Evolutionary conservation across 2,797 vertebrate genomes (phyloP), one percentile per base, ranked within the genome.

Genomic region (Amphiprion clarkii): DNA sequence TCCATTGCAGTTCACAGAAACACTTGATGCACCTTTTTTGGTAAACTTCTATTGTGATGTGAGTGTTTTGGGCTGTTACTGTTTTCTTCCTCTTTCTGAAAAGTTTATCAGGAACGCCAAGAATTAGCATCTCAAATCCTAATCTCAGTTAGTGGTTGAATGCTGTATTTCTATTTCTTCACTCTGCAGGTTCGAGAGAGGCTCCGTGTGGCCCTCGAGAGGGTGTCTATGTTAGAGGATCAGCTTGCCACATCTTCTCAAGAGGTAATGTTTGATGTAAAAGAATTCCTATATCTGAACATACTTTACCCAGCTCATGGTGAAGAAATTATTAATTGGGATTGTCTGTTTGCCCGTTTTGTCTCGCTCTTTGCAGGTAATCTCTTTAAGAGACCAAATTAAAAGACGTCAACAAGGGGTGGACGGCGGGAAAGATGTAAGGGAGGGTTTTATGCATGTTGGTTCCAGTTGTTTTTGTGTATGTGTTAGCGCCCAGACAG

Each of bases 191-290:
- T 98, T 21, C 93, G 97, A 78, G 97, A 98, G 90, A 89, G 97
- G 74, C 93, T 97, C 65, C 95, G 96, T 9, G 97, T 97, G 87
- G 96, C 97, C 1, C 92, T 98, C 10, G 97, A 98, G 89, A 91
- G 97, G 63, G 97, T 98, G 69, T 95, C 97, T 0, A 90, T 96
- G 71, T 89, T 98, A 52, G 97, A 98, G 82, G 97, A 97, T 76
- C 96, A 98, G 85, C 92, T 97, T 29, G 95, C 96, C 69, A 77
- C 96, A 7, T 96, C 96, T 90, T 95, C 96, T 91, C 96, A 97
- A 93, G 97, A 98, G 96, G 97, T 97, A 93, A 70, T 48, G 46
- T 49, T 56, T 48, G 27, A 40, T 11, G 0, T 0, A 1, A 53
- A 68, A 11, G 16, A 39, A 65, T 58, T 62, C 10, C 2, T n/a